These are phyloP conservation scores for Onychostoma macrolepis DNA, from an alignment of 2,113 vertebrate genomes.

Conservation along the genomic window DNA sequence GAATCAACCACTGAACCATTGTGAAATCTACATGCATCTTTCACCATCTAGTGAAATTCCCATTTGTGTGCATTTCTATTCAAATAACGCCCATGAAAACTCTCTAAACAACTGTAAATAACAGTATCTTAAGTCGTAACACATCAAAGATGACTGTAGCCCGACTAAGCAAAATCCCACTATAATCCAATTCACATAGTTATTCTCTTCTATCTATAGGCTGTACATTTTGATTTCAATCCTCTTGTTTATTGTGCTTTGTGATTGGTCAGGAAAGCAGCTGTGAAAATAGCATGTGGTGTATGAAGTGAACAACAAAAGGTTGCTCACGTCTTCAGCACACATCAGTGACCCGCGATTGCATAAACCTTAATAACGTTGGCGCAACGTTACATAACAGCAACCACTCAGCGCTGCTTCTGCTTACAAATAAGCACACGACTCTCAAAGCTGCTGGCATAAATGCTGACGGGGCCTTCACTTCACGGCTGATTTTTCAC, in stretches of 20 bases:
- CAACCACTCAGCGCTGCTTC: slow-evolving; percentile 15
- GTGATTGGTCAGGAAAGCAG: background rate
- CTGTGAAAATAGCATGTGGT: background rate
- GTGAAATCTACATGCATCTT: background rate
- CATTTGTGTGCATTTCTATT: background rate
- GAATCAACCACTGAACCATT: background rate
- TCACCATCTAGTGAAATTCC: background rate
- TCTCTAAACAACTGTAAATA: background rate
- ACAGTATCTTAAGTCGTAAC: background rate
- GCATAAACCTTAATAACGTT: slow-evolving; percentile 41
- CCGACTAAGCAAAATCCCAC: background rate
- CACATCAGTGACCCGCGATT: slow-evolving; percentile 29
- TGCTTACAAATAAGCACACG: slow-evolving; percentile 27
- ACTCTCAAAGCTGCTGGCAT: slow-evolving; percentile 28
- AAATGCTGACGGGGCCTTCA: slow-evolving; percentile 32
- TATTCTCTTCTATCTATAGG: background rate
- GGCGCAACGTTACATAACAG: slow-evolving; percentile 32
- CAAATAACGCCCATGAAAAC: background rate
- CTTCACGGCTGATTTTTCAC: background rate
- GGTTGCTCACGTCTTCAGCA: background rate
- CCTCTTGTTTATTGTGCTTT: background rate
- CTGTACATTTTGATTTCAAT: background rate
- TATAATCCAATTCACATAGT: background rate
- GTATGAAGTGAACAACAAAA: slow-evolving; percentile 10
- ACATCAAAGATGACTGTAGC: background rate